These are phyloP conservation scores for Megastigmus dorsalis DNA, from an alignment of 2,888 invertebrate genomes.

Conservation along the genomic window DNA sequence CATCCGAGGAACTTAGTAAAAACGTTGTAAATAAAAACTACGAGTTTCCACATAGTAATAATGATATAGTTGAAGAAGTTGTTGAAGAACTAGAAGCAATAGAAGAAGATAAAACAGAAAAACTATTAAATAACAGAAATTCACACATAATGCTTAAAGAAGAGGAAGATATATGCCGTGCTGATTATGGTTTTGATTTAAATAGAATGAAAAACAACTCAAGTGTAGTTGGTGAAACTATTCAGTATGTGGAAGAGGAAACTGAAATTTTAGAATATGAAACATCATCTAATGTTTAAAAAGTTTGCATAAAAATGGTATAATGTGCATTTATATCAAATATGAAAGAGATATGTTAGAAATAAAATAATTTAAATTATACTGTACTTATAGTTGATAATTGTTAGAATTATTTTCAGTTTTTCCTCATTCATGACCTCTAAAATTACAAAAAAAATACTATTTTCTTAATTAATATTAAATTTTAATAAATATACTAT, in stretches of 20 bases:
- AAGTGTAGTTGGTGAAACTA: constrained; percentile 60
- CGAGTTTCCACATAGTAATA: constrained; percentile 57
- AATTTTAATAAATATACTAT: too few species aligned
- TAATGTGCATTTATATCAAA: too few species aligned
- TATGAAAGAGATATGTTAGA: too few species aligned
- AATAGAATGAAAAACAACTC: background rate
- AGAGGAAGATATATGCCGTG: background rate
- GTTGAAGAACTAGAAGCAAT: constrained; percentile 67
- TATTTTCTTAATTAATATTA: too few species aligned
- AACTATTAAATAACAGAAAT: constrained; percentile 5
- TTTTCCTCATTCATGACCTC: too few species aligned
- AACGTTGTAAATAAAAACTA: constrained; percentile 59
- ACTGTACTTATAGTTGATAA: too few species aligned
- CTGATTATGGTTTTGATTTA: background rate
- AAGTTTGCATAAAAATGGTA: too few species aligned
- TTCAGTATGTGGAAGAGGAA: constrained; percentile 73
- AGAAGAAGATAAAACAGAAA: constrained; percentile 46
- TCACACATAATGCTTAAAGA: background rate
- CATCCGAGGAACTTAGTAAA: constrained; percentile 59
- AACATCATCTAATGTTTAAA: constrained; percentile 24
- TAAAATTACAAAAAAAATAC: too few species aligned
- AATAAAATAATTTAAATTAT: too few species aligned
- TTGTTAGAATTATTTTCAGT: too few species aligned
- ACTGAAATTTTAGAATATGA: constrained; percentile 73
- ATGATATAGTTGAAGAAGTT: constrained; percentile 70